These are phyloP conservation scores for Protaetia brevitarsis DNA, from an alignment of 1,140 invertebrate genomes.

Conservation along the genomic window DNA sequence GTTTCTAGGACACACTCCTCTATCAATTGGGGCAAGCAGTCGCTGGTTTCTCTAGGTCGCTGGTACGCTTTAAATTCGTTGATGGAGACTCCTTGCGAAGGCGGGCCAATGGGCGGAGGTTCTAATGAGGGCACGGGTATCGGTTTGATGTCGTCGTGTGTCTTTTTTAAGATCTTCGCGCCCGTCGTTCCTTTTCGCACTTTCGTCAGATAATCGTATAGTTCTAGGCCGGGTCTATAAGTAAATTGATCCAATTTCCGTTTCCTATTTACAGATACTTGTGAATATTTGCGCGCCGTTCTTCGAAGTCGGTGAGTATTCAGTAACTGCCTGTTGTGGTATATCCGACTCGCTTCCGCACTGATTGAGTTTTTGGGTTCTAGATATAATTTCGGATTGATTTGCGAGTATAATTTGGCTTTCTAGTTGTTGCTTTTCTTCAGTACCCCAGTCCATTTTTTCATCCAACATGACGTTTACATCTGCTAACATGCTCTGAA, in stretches of 20 bases:
- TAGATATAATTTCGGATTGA: slow-evolving; percentile 78
- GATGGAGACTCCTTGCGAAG: slow-evolving; percentile 43
- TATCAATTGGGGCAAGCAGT: slow-evolving; percentile 76
- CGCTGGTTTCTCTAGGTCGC: slow-evolving; percentile 48
- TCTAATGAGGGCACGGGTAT: slow-evolving; percentile 51
- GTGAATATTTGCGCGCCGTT: slow-evolving; percentile 71
- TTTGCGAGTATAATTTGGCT: slow-evolving; percentile 79
- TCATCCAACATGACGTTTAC: slow-evolving; percentile 41
- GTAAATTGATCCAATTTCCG: slow-evolving; percentile 81
- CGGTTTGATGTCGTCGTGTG: slow-evolving; percentile 47
- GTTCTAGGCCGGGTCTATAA: slow-evolving; percentile 71
- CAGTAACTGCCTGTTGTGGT: slow-evolving; percentile 70
- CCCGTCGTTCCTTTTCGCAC: slow-evolving; percentile 33
- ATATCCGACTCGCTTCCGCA: slow-evolving; percentile 67
- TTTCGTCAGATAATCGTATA: slow-evolving; percentile 62
- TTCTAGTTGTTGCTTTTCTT: slow-evolving; percentile 77
- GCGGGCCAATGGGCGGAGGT: slow-evolving; percentile 48
- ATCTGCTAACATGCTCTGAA: slow-evolving; percentile 44
- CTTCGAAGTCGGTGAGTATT: slow-evolving; percentile 71
- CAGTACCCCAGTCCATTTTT: slow-evolving; percentile 54
- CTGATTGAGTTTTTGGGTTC: slow-evolving; percentile 80
- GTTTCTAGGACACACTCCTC: slow-evolving; percentile 89
- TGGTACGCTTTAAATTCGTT: slow-evolving; percentile 40
- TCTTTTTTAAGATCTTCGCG: slow-evolving; percentile 45
- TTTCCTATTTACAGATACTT: slow-evolving; percentile 80